These are phyloP conservation scores for Rhopalosiphum maidis DNA, from an alignment of 1,140 invertebrate species.

Conservation along the genomic window DNA sequence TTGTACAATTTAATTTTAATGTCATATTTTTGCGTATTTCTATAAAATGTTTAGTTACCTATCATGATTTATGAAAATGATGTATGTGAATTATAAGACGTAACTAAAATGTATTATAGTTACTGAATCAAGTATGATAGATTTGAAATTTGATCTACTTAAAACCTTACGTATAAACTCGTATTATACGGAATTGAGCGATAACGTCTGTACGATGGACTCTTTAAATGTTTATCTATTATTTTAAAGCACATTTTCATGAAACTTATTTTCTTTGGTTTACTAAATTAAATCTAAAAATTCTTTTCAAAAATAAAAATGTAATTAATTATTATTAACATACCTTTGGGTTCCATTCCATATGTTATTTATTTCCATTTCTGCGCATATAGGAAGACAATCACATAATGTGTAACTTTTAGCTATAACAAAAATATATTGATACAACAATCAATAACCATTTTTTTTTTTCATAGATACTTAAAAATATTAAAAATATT, in stretches of 20 bases:
- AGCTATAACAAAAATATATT: conserved; percentile 22
- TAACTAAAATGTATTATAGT: background rate
- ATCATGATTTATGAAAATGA: background rate
- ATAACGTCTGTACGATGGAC: background rate
- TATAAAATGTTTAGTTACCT: no score
- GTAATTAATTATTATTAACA: background rate
- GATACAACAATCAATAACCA: background rate
- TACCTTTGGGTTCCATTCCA: conserved; percentile 31
- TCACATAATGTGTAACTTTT: conserved; percentile 7
- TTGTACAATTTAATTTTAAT: no score
- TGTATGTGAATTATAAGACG: background rate
- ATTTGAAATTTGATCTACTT: background rate
- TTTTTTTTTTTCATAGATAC: background rate
- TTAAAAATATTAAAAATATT: background rate
- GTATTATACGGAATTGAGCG: background rate
- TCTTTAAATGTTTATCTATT: background rate
- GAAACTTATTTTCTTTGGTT: background rate
- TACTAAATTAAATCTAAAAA: background rate
- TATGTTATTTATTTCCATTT: conserved; percentile 26
- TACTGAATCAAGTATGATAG: background rate
- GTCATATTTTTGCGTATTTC: no score
- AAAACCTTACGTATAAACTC: background rate
- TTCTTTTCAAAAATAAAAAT: background rate
- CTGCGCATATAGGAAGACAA: background rate
- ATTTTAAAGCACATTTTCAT: background rate